A percentile compares a stretch with the other conserved stretches of the same genome.
Evolutionary conservation across 2,888 invertebrate genomes (phyloP).

Genomic region (Gryllus longicercus): DNA sequence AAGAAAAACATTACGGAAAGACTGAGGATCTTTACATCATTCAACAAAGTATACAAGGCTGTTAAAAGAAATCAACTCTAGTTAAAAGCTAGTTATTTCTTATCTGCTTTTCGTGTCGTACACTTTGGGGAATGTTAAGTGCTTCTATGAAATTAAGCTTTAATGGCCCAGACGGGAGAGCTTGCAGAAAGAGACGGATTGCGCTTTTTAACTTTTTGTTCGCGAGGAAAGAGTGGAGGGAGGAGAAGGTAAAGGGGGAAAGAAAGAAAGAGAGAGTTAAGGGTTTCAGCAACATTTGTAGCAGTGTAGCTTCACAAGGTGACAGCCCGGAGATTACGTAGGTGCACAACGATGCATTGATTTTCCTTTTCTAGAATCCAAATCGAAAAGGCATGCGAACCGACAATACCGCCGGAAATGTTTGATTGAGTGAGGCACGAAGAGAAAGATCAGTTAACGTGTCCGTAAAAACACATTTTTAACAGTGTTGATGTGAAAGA

Average conservation of each 20-base stretch:
- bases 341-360: too few species aligned
- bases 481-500: too few species aligned
- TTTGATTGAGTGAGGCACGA: too few species aligned
- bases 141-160: slow-evolving; percentile 1
- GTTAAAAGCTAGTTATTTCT: slow-evolving; percentile 10
- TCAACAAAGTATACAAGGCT: not conserved
- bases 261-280: not conserved
- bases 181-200: slow-evolving; percentile 11
- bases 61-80: not conserved
- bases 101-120: not conserved
- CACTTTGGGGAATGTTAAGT: slow-evolving; percentile 11
- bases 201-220: slow-evolving; percentile 1
- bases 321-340: too few species aligned
- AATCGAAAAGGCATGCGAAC: too few species aligned
- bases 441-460: too few species aligned
- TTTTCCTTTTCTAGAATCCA: too few species aligned
- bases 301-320: not conserved
- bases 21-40: not conserved
- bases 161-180: not conserved
- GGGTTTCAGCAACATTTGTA: not conserved
- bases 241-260: not conserved
- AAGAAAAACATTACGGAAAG: not conserved
- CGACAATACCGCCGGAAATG: too few species aligned
- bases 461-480: too few species aligned
- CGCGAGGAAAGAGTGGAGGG: not conserved